Evolutionary conservation across 2,888 invertebrate genomes (phyloP).

Genomic region (Diadegma fenestrale): DNA sequence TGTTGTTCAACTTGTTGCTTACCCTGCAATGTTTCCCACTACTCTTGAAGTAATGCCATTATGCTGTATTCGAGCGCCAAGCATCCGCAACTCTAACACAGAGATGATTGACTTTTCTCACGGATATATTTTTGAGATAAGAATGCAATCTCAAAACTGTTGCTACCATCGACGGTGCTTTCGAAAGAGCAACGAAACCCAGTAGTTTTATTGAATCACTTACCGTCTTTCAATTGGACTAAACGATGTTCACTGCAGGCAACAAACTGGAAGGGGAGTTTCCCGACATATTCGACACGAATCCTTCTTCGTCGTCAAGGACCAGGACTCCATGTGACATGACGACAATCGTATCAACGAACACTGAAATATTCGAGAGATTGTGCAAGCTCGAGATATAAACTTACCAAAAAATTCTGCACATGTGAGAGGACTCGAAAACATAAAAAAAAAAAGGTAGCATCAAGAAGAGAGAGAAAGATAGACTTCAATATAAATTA

Average conservation of each 20-base stretch:
- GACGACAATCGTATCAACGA: slow-evolving; percentile 7
- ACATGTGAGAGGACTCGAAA: slow-evolving; percentile 54
- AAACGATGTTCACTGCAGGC: slow-evolving; percentile 64
- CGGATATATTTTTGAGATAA: background rate
- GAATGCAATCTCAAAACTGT: background rate
- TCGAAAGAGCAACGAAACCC: background rate
- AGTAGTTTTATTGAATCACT: background rate
- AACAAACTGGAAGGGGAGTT: slow-evolving; percentile 27
- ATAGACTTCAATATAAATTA: slow-evolving; percentile 58
- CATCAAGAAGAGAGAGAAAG: slow-evolving; percentile 58
- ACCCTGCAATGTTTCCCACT: slow-evolving; percentile 72
- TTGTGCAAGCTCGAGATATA: slow-evolving; percentile 39
- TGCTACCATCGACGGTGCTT: background rate
- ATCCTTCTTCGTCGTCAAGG: slow-evolving; percentile 51
- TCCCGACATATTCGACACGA: background rate
- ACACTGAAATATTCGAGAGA: slow-evolving; percentile 29
- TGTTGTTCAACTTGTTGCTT: slow-evolving; percentile 85
- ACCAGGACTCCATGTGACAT: slow-evolving; percentile 45
- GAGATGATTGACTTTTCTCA: background rate
- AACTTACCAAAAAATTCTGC: slow-evolving; percentile 18
- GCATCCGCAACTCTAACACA: background rate
- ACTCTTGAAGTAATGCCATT: slow-evolving; percentile 39
- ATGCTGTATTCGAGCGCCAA: slow-evolving; percentile 35
- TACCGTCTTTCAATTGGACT: slow-evolving; percentile 15
- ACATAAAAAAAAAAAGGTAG: slow-evolving; percentile 63